phyloP scores from a whole-genome alignment of 2,888 invertebrate species.

The Pediacus dermestoides region DNA sequence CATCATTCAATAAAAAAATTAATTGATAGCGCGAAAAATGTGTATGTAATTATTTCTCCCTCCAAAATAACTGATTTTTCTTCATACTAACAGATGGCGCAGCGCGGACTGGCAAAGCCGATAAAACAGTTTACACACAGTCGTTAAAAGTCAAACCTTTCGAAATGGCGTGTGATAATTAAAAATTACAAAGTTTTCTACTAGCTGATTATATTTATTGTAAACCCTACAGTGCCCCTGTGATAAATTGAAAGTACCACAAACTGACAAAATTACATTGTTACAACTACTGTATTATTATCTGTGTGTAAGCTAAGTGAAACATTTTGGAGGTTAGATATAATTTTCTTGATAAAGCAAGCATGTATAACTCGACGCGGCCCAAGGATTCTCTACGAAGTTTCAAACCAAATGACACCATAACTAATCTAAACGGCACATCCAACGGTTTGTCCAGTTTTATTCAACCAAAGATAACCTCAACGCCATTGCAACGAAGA shows the following conservation, averaged over 20 bases:
- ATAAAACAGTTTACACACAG: too few species aligned
- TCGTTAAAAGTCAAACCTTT: conserved; percentile 18
- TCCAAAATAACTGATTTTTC: too few species aligned
- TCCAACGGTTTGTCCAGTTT: conserved; percentile 20
- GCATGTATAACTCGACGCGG: conserved; percentile 25
- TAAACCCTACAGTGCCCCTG: conserved; percentile 1
- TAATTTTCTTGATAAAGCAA: conserved; percentile 6
- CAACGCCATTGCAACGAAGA: conserved; percentile 29
- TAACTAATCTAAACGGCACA: conserved; percentile 18
- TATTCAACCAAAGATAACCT: conserved; percentile 30
- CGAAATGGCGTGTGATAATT: conserved; percentile 24
- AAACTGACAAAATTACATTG: conserved; percentile 10
- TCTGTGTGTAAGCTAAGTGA: not conserved
- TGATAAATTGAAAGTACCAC: conserved; percentile 9
- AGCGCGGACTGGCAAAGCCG: too few species aligned
- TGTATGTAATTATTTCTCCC: too few species aligned
- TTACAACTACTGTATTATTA: conserved; percentile 7
- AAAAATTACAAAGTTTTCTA: conserved; percentile 12
- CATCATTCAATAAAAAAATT: too few species aligned
- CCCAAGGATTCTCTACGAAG: conserved; percentile 17
- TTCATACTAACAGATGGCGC: too few species aligned
- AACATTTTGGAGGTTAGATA: conserved; percentile 6
- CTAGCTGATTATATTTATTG: not conserved
- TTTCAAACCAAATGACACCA: too few species aligned
- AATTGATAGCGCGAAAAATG: too few species aligned